Conservation (phyloP, 2,113 vertebrate genomes). For the Xyrauchen texanus region DNA sequence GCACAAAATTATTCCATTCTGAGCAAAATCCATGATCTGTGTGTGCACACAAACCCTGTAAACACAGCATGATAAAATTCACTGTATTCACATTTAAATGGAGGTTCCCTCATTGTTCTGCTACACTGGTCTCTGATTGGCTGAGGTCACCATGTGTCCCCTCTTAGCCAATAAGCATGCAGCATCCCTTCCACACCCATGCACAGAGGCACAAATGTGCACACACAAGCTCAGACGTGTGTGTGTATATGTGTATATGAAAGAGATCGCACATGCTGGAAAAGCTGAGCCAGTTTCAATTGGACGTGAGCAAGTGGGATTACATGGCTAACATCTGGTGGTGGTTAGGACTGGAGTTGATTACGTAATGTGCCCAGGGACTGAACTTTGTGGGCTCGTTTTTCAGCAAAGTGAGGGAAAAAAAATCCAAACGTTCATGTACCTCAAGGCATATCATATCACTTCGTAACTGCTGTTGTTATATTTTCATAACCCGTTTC, state of each 20-base stretch:
- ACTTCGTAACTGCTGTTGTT: conserved; percentile 27
- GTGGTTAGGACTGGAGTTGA: conserved; percentile 57
- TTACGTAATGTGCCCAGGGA: conserved; percentile 56
- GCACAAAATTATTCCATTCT: too few species aligned
- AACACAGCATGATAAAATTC: conserved; percentile 2
- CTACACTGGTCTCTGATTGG: conserved; percentile 8
- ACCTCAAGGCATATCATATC: conserved; percentile 31
- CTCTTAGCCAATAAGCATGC: conserved; percentile 14
- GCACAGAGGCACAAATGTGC: conserved; percentile 16
- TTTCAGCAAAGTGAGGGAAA: conserved; percentile 4
- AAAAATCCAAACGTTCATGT: neutral
- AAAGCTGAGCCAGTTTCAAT: neutral
- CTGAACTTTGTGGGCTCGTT: conserved; percentile 5
- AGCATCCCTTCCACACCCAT: conserved; percentile 2
- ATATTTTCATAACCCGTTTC: conserved; percentile 34
- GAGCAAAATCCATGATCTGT: neutral
- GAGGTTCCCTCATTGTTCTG: conserved; percentile 32
- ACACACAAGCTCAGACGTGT: conserved; percentile 24
- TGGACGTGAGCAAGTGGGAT: conserved; percentile 21
- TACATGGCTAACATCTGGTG: conserved; percentile 62
- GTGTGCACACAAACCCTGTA: neutral
- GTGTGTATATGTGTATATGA: conserved; percentile 6
- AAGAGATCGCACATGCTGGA: neutral
- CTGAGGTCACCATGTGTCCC: conserved; percentile 21
- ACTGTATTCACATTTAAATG: conserved; percentile 33